Conservation (phyloP, 53 echinoderm and acorn worm species). For the Holothuria leucospilota region DNA sequence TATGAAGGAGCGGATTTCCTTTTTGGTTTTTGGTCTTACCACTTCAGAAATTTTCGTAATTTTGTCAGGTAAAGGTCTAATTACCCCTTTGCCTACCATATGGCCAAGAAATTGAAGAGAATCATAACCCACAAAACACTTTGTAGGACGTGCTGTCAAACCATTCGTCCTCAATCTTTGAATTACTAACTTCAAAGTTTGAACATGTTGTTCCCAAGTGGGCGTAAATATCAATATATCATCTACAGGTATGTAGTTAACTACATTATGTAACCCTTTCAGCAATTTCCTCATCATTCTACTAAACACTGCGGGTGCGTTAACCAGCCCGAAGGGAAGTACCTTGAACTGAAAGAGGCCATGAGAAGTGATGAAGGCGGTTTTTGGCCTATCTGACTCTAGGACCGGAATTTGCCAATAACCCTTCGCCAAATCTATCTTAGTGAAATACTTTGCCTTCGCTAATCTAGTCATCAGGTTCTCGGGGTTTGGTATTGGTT, state of each 20-base stretch:
- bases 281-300: slow-evolving; percentile 62
- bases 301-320: slow-evolving; percentile 47
- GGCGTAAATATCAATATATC: slow-evolving; percentile 62
- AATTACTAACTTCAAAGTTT: slow-evolving; percentile 32
- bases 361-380: slow-evolving; percentile 38
- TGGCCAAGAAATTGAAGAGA: slow-evolving; percentile 64
- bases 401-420: slow-evolving; percentile 51
- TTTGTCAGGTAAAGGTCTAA: slow-evolving; percentile 44
- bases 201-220: slow-evolving; percentile 62
- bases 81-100: slow-evolving; percentile 45
- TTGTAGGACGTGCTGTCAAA: slow-evolving; percentile 64
- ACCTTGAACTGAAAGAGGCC: slow-evolving; percentile 47
- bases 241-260: slow-evolving; percentile 70
- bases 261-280: slow-evolving; percentile 38
- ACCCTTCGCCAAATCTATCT: slow-evolving; percentile 41
- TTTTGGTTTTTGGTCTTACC: no score
- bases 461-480: not conserved
- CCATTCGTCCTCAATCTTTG: slow-evolving; percentile 47
- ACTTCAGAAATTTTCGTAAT: no score
- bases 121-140: slow-evolving; percentile 53
- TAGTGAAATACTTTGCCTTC: slow-evolving; percentile 21
- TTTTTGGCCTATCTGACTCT: slow-evolving; percentile 33
- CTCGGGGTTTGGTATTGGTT: slow-evolving; percentile 44
- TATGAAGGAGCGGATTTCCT: no score
- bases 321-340: slow-evolving; percentile 36